Evolutionary conservation across 2,797 vertebrate species (phyloP), one percentile per base, ranked within the genome.

Genomic region (Galaxias olidus): DNA sequence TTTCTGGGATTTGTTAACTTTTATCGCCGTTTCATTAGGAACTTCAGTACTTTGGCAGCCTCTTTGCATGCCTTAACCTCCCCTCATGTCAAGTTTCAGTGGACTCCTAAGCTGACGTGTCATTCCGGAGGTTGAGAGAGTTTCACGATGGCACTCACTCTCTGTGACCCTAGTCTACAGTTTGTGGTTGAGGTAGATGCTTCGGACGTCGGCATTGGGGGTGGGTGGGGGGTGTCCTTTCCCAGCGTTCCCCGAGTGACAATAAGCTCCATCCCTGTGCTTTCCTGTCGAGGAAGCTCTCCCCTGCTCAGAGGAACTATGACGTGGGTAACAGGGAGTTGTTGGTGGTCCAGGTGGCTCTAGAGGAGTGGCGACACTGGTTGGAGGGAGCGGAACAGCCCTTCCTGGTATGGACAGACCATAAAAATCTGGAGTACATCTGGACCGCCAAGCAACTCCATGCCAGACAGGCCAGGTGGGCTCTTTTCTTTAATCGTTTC

Each of bases 391-490:
- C 17, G 8, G 18, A 46, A 19, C 44, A 61, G 1, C 65, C 65
- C 0, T 52, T 67, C 11, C 9, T 67, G 4, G 4, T 67, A 0
- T 60, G 57, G 49, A 67, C 40, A 0, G 65, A 58, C 13, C 54
- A 65, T 8, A 49, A 49, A 4, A 58, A 65, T 18, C 13, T 67
- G 9, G 9, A 18, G 1, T 65, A 58, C n/a, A 46, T 58, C 8
- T 17, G 20, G 9, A 10, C n/a, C 14, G 51, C 19, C 12, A 62
- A 55, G 59, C 10, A 19, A 0, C n/a, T 68, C 4, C 62, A 68
- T 4, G 14, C 66, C 4, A 10, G 44, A 8, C 66, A 63, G 30
- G 46, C 65, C 1, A 60, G 57, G 11, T 68, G 65, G 66, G 66
- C 60, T 1, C 18, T 69, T 0, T 63, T 61, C 46, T 30, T 59